Base-by-base conservation (phyloP, 2,888 invertebrate species). In the Patella ulyssiponensis region DNA sequence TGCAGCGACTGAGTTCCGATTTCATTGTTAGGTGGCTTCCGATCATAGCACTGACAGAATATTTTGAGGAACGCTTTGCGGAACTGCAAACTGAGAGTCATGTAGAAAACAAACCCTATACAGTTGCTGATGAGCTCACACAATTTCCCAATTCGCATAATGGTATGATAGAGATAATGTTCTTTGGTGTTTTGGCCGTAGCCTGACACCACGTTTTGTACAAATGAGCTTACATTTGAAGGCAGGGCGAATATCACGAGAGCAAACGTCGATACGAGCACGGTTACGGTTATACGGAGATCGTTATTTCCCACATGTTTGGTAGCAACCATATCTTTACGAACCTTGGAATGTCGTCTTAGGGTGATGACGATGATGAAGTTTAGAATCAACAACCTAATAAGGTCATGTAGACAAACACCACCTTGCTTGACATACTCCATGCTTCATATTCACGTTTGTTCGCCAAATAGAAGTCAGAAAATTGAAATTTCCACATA, bases 101-200 rank as follows among this genome's bases (percentile, higher is more conserved):
- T 27, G 70, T 70, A 70, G 70, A 70, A 23, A 33, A 70, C 11
- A 33, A 70, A 70, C 1, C 33, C 33, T 7, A 33, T 0, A 33
- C 27, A 70, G 70, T 33, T 70, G 70, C 70, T 70, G 70, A 70
- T 23, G 0, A 70, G 17, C 15, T 27, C 33, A 33, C 70, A 70
- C 14, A 70, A 33, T 0, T 23, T 20, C 27, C 70, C 70, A 15
- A 70, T 20, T 17, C 33, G 70, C 27, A 27, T 23, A 17, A 70
- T 33, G 70, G 70, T 70, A 23, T 27, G 23, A 33, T 70, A 70
- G 27, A 70, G 70, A 23, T 33, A 70, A 33, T 70, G 70, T 23
- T 70, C 20, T 15, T 70, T 15, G 15, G 27, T 70, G 70, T 70
- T 27, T 15, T 15, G 23, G 1, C 70, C 70, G 70, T 23, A 70